Percentiles rank a stretch among this genome's conserved stretches.
phyloP scores from a whole-genome alignment of 2,113 vertebrate genomes.

The Candoia aspera region DNA sequence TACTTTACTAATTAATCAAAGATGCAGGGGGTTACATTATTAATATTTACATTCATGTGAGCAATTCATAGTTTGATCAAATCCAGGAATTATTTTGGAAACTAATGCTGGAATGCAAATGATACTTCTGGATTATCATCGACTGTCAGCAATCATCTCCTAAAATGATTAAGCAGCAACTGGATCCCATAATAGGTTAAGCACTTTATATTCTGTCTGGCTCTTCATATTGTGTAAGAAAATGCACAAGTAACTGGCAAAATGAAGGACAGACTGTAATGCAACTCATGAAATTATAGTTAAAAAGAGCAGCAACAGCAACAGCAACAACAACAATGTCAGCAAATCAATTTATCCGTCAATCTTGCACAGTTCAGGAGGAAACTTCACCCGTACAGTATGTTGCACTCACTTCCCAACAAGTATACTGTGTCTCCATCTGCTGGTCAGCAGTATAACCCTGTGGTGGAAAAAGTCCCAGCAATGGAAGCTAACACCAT shows the following conservation, averaged over 20 bases:
- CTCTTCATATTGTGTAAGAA: not conserved
- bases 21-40: not conserved
- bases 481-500: not conserved
- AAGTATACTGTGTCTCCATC: conserved; percentile 80
- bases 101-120: not conserved
- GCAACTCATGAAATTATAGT: conserved; percentile 45
- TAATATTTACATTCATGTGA: not conserved
- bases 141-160: not conserved
- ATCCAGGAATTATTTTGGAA: conserved; percentile 19
- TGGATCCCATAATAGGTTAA: conserved; percentile 3
- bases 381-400: not conserved
- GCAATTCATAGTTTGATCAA: conserved; percentile 3
- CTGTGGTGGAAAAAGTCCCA: conserved; percentile 33
- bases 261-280: conserved; percentile 23
- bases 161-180: not conserved
- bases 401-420: conserved; percentile 42
- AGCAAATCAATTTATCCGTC: conserved; percentile 33
- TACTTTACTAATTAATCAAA: not conserved
- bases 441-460: conserved; percentile 68
- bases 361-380: conserved; percentile 29
- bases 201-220: not conserved
- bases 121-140: not conserved
- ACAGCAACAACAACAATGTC: not conserved
- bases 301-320: conserved; percentile 28
- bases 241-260: conserved; percentile 32